Percentiles rank a stretch among this genome's conserved stretches.
Evolutionary conservation across 2,888 invertebrate genomes (phyloP).

Genomic region (Aphrophora alni): DNA sequence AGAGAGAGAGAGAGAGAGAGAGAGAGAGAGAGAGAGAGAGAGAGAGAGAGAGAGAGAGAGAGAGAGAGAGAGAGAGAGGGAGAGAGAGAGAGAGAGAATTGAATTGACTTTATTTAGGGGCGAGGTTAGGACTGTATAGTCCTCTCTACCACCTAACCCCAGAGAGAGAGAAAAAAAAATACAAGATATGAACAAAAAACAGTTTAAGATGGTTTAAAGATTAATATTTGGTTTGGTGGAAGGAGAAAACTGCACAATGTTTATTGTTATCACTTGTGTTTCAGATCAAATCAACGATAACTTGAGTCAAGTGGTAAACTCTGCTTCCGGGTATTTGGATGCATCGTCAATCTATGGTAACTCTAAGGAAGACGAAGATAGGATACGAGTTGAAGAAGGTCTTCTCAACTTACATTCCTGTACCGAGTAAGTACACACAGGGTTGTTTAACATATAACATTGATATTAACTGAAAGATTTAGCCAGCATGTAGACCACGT

Average conservation of each 20-base stretch:
- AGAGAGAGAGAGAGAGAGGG: slow-evolving; percentile 2
- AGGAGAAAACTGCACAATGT: too few relatives aligned
- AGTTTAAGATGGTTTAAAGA: too few relatives aligned
- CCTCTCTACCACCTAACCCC: too few relatives aligned
- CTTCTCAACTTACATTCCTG: slow-evolving; percentile 42
- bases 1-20: not conserved
- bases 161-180: slow-evolving; percentile 7
- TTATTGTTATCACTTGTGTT: not conserved
- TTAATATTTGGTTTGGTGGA: too few relatives aligned
- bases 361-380: slow-evolving; percentile 72
- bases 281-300: not conserved
- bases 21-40: not conserved
- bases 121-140: too few relatives aligned
- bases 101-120: too few relatives aligned
- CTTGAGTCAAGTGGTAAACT: slow-evolving; percentile 71
- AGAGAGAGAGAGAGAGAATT: too few relatives aligned
- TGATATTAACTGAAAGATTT: too few relatives aligned
- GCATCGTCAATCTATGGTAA: slow-evolving; percentile 83
- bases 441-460: too few relatives aligned
- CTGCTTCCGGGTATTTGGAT: slow-evolving; percentile 82
- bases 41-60: not conserved
- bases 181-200: too few relatives aligned
- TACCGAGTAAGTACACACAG: slow-evolving; percentile 38
- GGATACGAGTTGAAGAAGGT: slow-evolving; percentile 60
- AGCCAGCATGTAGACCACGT: too few relatives aligned